Evolutionary conservation across 1,140 invertebrate genomes (phyloP).

Genomic region (Heliothis subflexa): DNA sequence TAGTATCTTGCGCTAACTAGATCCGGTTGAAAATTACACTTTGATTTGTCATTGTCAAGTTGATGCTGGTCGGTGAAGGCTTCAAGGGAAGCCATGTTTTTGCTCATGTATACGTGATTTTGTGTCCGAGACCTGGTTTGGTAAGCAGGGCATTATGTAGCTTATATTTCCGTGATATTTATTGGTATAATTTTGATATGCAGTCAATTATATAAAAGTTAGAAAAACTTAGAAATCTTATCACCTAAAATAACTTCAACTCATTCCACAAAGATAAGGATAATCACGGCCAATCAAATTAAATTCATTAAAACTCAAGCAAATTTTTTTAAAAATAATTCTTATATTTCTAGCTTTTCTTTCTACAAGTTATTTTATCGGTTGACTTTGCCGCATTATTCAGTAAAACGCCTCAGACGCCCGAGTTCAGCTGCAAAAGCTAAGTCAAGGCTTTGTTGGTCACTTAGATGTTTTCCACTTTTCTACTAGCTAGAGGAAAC

Average conservation of each 20-base stretch:
- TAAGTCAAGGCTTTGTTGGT: conserved; percentile 38
- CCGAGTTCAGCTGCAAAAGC: conserved; percentile 23
- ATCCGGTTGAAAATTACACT: conserved; percentile 38
- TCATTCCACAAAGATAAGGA: no score
- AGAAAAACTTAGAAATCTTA: no score
- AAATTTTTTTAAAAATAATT: no score
- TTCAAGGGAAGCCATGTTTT: conserved; percentile 45
- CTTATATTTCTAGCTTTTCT: neutral
- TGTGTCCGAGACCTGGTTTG: neutral
- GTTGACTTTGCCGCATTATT: conserved; percentile 11
- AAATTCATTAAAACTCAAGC: no score
- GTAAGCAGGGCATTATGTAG: neutral
- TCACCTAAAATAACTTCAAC: no score
- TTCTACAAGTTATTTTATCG: neutral
- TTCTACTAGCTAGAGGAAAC: neutral
- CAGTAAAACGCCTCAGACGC: conserved; percentile 3
- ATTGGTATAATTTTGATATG: no score
- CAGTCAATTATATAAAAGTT: no score
- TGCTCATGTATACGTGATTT: neutral
- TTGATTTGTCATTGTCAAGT: conserved; percentile 44
- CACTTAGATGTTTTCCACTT: conserved; percentile 31
- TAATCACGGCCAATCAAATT: no score
- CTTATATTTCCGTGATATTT: no score
- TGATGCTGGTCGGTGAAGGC: neutral
- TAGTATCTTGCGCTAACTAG: conserved; percentile 33